Conservation (phyloP, 2,113 vertebrate genomes). For the Indicator indicator region DNA sequence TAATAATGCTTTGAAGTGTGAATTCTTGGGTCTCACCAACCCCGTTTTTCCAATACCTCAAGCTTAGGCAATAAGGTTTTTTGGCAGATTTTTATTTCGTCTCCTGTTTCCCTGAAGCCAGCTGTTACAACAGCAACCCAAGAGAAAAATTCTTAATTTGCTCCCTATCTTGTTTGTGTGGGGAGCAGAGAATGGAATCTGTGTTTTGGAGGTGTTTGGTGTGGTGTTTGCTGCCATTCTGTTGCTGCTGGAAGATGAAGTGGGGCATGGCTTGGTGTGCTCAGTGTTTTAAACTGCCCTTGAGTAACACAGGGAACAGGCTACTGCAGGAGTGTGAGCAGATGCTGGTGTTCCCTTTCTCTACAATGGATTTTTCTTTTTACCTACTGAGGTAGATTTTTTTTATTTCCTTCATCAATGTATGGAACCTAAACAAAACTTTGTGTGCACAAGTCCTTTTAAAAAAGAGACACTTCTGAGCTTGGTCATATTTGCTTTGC, state of each 20-base stretch:
- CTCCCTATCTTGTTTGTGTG: background rate
- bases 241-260: background rate
- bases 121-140: background rate
- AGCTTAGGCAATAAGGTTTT: background rate
- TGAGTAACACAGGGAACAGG: background rate
- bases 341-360: background rate
- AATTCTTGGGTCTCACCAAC: background rate
- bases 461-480: background rate
- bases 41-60: background rate
- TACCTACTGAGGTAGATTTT: background rate
- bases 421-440: background rate
- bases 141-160: background rate
- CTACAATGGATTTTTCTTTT: background rate
- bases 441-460: background rate
- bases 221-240: background rate
- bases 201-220: background rate
- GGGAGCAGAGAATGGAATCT: background rate
- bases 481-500: conserved; percentile 7
- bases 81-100: background rate
- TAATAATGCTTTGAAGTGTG: background rate
- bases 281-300: background rate
- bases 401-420: background rate
- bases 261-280: background rate
- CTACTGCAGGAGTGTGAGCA: background rate
- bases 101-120: background rate